Conservation (phyloP, 2,113 vertebrate genomes). For the Scartelaos histophorus region DNA sequence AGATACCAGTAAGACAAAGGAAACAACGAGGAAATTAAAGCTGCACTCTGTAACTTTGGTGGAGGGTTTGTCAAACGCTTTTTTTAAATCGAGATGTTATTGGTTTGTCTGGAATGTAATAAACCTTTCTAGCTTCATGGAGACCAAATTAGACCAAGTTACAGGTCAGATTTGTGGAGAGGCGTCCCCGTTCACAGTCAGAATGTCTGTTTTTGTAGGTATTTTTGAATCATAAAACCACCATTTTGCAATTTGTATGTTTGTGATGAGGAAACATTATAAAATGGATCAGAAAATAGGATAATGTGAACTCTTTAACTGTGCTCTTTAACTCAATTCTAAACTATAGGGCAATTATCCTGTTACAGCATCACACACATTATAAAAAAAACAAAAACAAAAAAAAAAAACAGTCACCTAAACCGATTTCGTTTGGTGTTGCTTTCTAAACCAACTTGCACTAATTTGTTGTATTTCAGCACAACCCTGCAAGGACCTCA, state of each 20-base stretch:
- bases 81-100: too few relatives aligned
- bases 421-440: slow-evolving; percentile 31
- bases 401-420: slow-evolving; percentile 50
- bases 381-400: slow-evolving; percentile 33
- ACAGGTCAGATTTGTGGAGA: too few relatives aligned
- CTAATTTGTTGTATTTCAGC: slow-evolving; percentile 69
- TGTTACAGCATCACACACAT: not conserved
- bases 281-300: too few relatives aligned
- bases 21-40: slow-evolving; percentile 43
- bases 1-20: slow-evolving; percentile 43
- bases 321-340: not conserved
- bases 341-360: not conserved
- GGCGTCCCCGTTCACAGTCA: too few relatives aligned
- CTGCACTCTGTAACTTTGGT: not conserved
- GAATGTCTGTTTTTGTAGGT: too few relatives aligned
- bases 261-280: too few relatives aligned
- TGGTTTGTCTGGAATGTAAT: too few relatives aligned
- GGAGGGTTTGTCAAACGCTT: too few relatives aligned
- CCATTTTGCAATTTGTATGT: too few relatives aligned
- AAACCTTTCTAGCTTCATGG: too few relatives aligned
- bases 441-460: slow-evolving; percentile 44
- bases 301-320: not conserved
- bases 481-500: slow-evolving; percentile 70
- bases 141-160: too few relatives aligned
- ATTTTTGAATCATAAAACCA: too few relatives aligned